Evolutionary conservation across 2,113 vertebrate genomes (phyloP).

Genomic region (Toxotes chatareus): DNA sequence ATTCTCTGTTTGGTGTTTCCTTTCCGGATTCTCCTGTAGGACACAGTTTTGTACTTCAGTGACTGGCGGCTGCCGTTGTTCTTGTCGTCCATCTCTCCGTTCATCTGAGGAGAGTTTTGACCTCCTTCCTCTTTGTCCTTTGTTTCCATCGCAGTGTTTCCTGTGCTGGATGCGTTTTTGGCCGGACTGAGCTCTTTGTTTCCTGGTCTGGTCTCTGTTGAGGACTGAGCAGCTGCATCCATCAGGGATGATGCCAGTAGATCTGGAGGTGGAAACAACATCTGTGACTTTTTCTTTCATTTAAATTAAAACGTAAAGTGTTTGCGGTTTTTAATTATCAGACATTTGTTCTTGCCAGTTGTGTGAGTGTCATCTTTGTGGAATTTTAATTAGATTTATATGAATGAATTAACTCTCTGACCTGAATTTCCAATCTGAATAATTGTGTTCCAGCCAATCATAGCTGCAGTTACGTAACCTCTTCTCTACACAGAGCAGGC

Average conservation of each 20-base stretch:
- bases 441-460: constrained; percentile 28
- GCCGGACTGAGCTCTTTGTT: neutral
- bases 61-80: constrained; percentile 78
- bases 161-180: neutral
- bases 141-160: neutral
- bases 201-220: neutral
- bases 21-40: constrained; percentile 92
- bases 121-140: constrained; percentile 2
- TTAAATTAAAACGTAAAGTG: neutral
- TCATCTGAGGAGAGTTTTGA: neutral
- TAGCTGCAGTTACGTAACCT: constrained; percentile 36
- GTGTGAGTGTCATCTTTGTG: constrained; percentile 34
- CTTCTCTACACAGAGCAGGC: neutral
- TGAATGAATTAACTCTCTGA: constrained; percentile 25
- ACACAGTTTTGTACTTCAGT: constrained; percentile 92
- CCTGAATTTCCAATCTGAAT: constrained; percentile 16
- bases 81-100: constrained; percentile 63
- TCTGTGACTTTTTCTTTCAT: neutral
- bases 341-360: neutral
- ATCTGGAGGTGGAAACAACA: constrained; percentile 7
- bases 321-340: neutral
- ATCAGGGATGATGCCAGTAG: neutral
- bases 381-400: constrained; percentile 57
- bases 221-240: neutral
- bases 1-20: constrained; percentile 96